Evolutionary conservation across 2,797 vertebrate genomes (phyloP).

Genomic region (Dendrocincla fuliginosa): DNA sequence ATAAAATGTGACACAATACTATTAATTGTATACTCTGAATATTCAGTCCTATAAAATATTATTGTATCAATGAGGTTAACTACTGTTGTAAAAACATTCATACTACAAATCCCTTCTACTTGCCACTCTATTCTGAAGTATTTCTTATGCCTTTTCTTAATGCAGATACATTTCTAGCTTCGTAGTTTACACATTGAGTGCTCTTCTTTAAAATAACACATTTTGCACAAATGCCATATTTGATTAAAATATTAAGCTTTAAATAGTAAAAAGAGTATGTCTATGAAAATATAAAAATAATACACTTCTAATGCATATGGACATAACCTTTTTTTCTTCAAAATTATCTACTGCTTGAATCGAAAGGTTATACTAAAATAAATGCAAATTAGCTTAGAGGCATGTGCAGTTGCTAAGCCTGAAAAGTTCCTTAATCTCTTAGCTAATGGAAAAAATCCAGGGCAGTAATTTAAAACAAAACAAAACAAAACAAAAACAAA

Average conservation of each 20-base stretch:
- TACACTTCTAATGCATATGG: not conserved
- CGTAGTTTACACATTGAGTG: not conserved
- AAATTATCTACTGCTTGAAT: not conserved
- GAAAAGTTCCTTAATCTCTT: not conserved
- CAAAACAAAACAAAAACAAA: too few relatives aligned
- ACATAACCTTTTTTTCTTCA: not conserved
- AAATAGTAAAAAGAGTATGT: not conserved
- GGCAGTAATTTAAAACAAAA: too few relatives aligned
- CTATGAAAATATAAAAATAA: not conserved
- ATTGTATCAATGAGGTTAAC: not conserved
- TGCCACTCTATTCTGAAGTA: not conserved
- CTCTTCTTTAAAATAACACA: not conserved
- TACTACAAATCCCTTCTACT: not conserved
- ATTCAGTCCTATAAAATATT: not conserved
- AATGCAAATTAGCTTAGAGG: not conserved
- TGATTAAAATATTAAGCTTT: not conserved
- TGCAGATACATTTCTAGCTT: not conserved
- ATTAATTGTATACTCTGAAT: not conserved
- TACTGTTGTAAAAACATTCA: not conserved
- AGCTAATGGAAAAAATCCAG: not conserved
- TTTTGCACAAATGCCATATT: not conserved
- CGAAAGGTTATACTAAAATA: not conserved
- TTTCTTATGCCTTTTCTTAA: not conserved
- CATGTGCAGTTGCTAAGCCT: not conserved
- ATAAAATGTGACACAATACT: not conserved